Conservation (phyloP, 2,797 vertebrate genomes). For the Varecia variegata region DNA sequence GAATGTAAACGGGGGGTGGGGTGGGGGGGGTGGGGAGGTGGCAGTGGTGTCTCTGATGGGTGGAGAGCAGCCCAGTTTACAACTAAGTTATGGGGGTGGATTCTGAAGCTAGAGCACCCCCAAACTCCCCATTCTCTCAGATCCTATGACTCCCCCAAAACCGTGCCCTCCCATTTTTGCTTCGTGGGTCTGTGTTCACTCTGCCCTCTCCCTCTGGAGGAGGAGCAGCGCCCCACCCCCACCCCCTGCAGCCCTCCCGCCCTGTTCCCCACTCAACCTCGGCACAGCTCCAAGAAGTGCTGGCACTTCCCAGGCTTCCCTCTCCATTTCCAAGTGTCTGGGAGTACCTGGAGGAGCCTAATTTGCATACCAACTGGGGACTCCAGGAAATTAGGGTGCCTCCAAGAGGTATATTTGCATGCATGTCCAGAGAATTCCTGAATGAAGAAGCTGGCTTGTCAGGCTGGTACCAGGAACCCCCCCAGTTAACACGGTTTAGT, state of each 20-base stretch:
- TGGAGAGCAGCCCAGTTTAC: background rate
- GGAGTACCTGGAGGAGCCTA: too few relatives aligned
- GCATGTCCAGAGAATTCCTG: background rate
- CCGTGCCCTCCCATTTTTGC: background rate
- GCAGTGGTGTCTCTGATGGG: background rate
- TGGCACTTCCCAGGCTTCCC: background rate
- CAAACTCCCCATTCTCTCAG: background rate
- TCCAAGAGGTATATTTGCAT: background rate
- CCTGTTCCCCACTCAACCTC: background rate
- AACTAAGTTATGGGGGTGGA: background rate
- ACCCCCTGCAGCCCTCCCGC: background rate
- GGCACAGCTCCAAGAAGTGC: background rate
- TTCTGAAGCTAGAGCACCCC: background rate
- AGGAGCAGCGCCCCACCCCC: too few relatives aligned
- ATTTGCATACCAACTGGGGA: background rate
- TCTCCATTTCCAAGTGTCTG: background rate
- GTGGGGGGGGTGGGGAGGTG: too few relatives aligned
- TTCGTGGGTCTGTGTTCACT: background rate
- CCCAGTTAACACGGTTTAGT: background rate
- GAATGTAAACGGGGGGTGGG: background rate
- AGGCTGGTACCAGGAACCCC: background rate
- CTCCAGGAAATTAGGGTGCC: background rate
- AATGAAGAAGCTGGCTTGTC: background rate
- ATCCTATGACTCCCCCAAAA: background rate
- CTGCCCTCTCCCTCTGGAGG: background rate